These are phyloP conservation scores for Siderastrea radians DNA, from an alignment of 92 coral and sea anemone species.

Conservation along the genomic window DNA sequence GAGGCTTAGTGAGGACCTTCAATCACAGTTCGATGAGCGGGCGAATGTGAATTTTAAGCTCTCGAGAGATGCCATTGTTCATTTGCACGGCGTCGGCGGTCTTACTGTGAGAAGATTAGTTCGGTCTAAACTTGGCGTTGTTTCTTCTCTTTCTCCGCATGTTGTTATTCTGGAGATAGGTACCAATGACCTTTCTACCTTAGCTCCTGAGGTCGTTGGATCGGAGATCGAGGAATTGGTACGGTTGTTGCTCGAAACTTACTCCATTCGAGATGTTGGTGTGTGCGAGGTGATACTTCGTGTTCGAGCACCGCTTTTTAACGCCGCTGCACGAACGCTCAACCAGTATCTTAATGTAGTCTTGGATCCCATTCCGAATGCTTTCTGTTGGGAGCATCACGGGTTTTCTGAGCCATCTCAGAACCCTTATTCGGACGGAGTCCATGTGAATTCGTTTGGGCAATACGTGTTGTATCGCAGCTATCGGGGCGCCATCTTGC, in stretches of 20 bases:
- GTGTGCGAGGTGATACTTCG: slow-evolving; percentile 29
- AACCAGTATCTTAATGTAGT: slow-evolving; percentile 2
- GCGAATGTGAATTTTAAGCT: neutral
- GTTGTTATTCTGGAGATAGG: slow-evolving; percentile 17
- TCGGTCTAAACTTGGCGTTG: neutral
- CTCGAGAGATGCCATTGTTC: neutral
- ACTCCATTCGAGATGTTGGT: slow-evolving; percentile 5
- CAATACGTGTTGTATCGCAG: slow-evolving; percentile 19
- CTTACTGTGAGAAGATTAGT: neutral
- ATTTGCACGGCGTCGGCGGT: slow-evolving; percentile 37
- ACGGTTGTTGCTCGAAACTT: neutral
- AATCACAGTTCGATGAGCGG: neutral
- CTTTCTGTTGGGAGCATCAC: slow-evolving; percentile 5
- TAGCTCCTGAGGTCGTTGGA: slow-evolving; percentile 4
- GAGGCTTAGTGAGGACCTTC: slow-evolving; percentile 9
- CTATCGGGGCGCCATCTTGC: slow-evolving; percentile 27
- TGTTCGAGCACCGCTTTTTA: slow-evolving; percentile 13
- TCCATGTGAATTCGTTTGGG: slow-evolving; percentile 7
- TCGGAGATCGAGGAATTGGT: slow-evolving; percentile 14
- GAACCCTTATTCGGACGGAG: slow-evolving; percentile 5
- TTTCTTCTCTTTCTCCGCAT: neutral
- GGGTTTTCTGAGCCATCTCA: neutral
- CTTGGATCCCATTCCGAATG: slow-evolving; percentile 5
- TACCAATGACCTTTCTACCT: slow-evolving; percentile 5
- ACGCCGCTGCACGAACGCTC: slow-evolving; percentile 11